Evolutionary conservation across 2,113 vertebrate genomes (phyloP), one percentile per base, ranked within the genome.

Genomic region (Pyxicephalus adspersus): DNA sequence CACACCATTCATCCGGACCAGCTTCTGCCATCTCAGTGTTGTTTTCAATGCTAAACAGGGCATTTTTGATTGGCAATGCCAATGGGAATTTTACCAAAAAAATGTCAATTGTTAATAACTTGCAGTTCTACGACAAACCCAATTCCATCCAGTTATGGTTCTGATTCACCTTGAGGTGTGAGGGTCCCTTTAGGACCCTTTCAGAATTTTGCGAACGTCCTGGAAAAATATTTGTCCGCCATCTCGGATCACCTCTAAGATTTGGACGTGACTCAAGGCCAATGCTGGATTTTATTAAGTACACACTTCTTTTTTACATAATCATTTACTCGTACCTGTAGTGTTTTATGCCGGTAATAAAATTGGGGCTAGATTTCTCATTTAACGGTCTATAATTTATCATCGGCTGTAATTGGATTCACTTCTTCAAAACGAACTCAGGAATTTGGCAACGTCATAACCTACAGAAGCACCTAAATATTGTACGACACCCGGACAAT

Each of bases 311-410:
- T 74, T 84, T 45, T 67, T 63, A 51, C 13, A 80, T 54, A 77
- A 85, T 68, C 25, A 64, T 60, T 79, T 70, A 71, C 22, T 52
- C 67, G 63, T 15, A 83, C 17, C 38, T 81, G 58, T n/a, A 76
- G 22, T 66, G 50, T 28, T 79, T 66, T 80, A 77, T 74, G 64
- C 20, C 50, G 67, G 22, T 50, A 23, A 61, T 78, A 71, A 83
- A 88, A 81, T 76, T 76, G 80, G 76, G 54, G 45, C 34, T 76
- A 63, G 76, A 70, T 83, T 80, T 66, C 29, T 73, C 57, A 81
- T 80, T 73, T 63, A 50, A 55, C 60, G 22, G 16, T 1, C 17
- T 45, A 55, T 73, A 74, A 74, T 73, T 83, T 83, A 83, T 84
- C 75, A 80, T 74, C 57, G 75, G 20, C 67, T 25, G 22, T 73